These are phyloP conservation scores for Torymus texanus DNA, from an alignment of 2,888 invertebrate genomes.

Conservation along the genomic window DNA sequence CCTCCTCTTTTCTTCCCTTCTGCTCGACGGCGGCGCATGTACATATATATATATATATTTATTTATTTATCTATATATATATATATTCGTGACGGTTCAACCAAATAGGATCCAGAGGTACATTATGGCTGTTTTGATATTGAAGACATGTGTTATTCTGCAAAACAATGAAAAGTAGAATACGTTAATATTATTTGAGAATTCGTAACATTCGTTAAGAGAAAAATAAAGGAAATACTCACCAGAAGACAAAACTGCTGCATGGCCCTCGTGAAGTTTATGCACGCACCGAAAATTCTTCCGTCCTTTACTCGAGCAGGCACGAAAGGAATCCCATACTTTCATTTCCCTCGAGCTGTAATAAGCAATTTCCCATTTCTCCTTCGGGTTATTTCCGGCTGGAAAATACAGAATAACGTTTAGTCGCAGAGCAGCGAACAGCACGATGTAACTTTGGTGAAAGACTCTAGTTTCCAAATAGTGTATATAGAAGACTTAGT, in stretches of 20 bases:
- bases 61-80: too few species aligned
- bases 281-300: slow-evolving; percentile 20
- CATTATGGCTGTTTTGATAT: slow-evolving; percentile 25
- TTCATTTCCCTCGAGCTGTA: slow-evolving; percentile 39
- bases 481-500: too few species aligned
- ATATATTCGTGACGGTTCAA: neutral
- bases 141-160: slow-evolving; percentile 35
- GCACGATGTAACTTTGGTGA: too few species aligned
- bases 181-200: neutral
- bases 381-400: slow-evolving; percentile 39
- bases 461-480: too few species aligned
- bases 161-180: slow-evolving; percentile 15
- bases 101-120: slow-evolving; percentile 1
- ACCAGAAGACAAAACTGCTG: slow-evolving; percentile 25
- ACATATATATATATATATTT: neutral
- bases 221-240: slow-evolving; percentile 16
- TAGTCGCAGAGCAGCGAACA: too few species aligned
- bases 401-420: slow-evolving; percentile 19
- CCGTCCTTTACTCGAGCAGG: slow-evolving; percentile 22
- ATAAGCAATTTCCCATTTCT: slow-evolving; percentile 39
- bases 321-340: slow-evolving; percentile 39
- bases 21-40: slow-evolving; percentile 25
- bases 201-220: neutral
- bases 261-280: neutral
- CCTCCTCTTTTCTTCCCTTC: slow-evolving; percentile 8